Evolutionary conservation across 2,888 invertebrate species (phyloP), one percentile per base, ranked within the genome.

Genomic region (Caenorhabditis doughertyi): DNA sequence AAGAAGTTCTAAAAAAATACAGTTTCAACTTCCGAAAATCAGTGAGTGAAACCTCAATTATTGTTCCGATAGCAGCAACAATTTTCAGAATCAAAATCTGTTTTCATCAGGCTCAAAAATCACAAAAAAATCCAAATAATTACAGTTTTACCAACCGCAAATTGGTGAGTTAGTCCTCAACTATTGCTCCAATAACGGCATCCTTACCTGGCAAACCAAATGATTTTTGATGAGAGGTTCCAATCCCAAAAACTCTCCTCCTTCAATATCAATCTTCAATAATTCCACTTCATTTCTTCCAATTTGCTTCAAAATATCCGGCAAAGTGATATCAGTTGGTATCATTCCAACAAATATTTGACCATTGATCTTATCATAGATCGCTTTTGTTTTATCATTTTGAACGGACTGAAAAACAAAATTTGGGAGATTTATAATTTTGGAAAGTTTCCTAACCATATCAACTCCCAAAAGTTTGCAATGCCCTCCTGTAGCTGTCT

Each of bases 201-300:
- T 5, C 27, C 58, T 39, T 7, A 76, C 76, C 68, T 84, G 79
- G 70, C 80, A 70, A 16, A 77, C 76, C 23, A 62, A 80, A 49
- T 23, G 42, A 9, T 72, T 47, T 3, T 64, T 72, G 11, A 84
- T 23, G 35, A 84, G 62, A 7, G 76, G 70, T 9, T 67, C 73
- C 62, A 84, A 25, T 2, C 32, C 72, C 2, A 13, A 9, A 21
- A 70, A 62, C 25, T 84, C 83, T 4, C 68, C 68, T 9, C 73
- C 70, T 32, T 84, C 83, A n/a, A 80, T 80, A 32, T 84, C 83
- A 18, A 84, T 84, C 27, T 84, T 84, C 27, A 84, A 32, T n/a
- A 84, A 47, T 21, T 84, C 83, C 25, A 74, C 56, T 18, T 74
- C 62, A 8, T 51, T 60, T 13, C 55, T 21, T 39, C 60, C 27